These are phyloP conservation scores for Cryptus armator DNA, from an alignment of 2,888 invertebrate species.

Conservation along the genomic window DNA sequence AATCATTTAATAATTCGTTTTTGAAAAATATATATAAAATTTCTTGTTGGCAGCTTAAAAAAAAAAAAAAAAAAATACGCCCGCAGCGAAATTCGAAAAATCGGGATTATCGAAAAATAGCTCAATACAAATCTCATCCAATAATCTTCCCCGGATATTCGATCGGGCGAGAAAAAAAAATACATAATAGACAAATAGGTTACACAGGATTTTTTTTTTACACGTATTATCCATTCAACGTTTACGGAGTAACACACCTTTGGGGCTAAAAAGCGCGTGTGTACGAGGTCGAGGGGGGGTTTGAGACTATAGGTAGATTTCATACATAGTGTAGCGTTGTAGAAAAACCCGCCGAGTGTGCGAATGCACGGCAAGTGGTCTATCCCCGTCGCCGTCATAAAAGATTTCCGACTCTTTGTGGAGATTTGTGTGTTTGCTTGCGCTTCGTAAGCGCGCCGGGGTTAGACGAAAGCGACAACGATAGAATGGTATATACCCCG, in stretches of 20 bases:
- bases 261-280: slow-evolving; percentile 69
- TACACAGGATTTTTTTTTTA: slow-evolving; percentile 18
- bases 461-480: slow-evolving; percentile 57
- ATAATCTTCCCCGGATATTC: slow-evolving; percentile 33
- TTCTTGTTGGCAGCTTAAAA: not conserved
- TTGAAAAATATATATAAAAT: not conserved
- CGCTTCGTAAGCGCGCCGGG: slow-evolving; percentile 62
- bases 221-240: slow-evolving; percentile 52
- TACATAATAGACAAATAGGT: slow-evolving; percentile 34
- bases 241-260: slow-evolving; percentile 45
- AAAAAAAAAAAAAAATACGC: no score
- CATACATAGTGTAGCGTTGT: slow-evolving; percentile 18
- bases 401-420: slow-evolving; percentile 84
- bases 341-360: slow-evolving; percentile 75
- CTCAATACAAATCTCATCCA: not conserved
- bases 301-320: not conserved
- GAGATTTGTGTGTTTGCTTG: slow-evolving; percentile 73
- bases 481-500: slow-evolving; percentile 27
- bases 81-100: not conserved
- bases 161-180: slow-evolving; percentile 54
- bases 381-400: slow-evolving; percentile 74
- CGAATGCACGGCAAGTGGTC: slow-evolving; percentile 84
- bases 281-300: slow-evolving; percentile 41
- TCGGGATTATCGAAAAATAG: slow-evolving; percentile 49
- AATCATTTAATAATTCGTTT: not conserved